Base-by-base conservation (phyloP, 1,140 invertebrate genomes). In the Mya arenaria region DNA sequence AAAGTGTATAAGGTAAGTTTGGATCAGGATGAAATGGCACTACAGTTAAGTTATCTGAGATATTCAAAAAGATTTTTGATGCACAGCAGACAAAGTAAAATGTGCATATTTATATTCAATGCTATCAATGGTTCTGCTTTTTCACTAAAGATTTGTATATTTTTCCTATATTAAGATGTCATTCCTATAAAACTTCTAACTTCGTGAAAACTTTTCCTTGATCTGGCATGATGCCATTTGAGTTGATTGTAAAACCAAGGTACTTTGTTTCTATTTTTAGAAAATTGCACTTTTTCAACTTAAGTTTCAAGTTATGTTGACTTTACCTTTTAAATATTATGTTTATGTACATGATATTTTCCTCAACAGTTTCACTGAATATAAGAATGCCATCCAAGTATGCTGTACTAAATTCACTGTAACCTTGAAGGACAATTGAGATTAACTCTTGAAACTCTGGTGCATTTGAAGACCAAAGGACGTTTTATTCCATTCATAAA, bases 371-470 rank as follows among this genome's bases (percentile, higher is more conserved):
- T 28, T 32, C 15, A n/a, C 48, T 48, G 71, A 81, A 77, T 10
- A 86, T 58, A 28, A 87, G 69, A 10, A 87, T 58, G 36, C 85
- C 86, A 75, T 85, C 82, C 5, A 86, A 41, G 71, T 85, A 87
- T 17, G 83, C 69, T 28, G 4, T 58, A 5, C 25, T 66, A 82
- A n/a, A 60, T 66, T 52, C 72, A 25, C 68, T 68, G 55, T 75
- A 72, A 0, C 83, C 86, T 25, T 44, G 36, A 75, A 88, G 72
- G 1, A 89, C 63, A 5, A 68, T 72, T 10, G 85, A 56, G 73
- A 91, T 88, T 13, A 85, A 66, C 62, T 86, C 34, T 79, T 88
- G 77, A 85, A 91, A 90, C n/a, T 79, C 82, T 6, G 81, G 81
- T 34, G 55, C 75, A 63, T 86, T 88, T 19, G 28, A 48, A 91